A percentile compares a stretch with the other conserved stretches of the same genome.
These are phyloP conservation scores for Lateolabrax maculatus DNA, from an alignment of 2,797 vertebrate genomes.

Conservation along the genomic window DNA sequence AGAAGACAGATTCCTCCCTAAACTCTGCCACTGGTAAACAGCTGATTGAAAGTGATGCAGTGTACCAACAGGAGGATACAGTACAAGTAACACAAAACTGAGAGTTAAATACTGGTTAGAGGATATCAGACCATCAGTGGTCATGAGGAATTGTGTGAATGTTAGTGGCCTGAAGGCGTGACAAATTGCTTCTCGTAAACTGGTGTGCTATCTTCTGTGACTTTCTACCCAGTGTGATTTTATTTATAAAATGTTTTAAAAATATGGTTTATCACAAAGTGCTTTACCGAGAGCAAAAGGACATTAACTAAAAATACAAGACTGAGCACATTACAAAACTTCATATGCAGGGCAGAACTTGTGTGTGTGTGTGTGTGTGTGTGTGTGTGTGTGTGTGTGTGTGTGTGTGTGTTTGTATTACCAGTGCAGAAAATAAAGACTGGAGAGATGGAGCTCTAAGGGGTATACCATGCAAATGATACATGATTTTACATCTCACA, in stretches of 20 bases:
- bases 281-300: not conserved
- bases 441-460: not conserved
- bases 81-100: constrained; percentile 11
- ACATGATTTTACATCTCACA: not conserved
- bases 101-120: constrained; percentile 30
- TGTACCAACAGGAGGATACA: constrained; percentile 8
- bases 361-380: not conserved
- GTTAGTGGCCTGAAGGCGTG: not conserved
- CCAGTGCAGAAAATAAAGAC: not conserved
- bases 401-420: not conserved
- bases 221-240: not conserved
- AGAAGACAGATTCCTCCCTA: constrained; percentile 42
- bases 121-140: not conserved
- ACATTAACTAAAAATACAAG: not conserved
- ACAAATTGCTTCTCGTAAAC: not conserved
- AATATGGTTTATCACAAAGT: constrained; percentile 3
- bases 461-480: too few species aligned
- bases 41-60: constrained; percentile 31
- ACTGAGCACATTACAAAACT: not conserved
- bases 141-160: constrained; percentile 11
- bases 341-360: not conserved
- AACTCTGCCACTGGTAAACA: constrained; percentile 51
- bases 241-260: constrained; percentile 25
- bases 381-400: not conserved
- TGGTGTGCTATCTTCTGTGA: not conserved